Conservation (phyloP, 92 coral and sea anemone species). For the Parazoanthus atlanticus region DNA sequence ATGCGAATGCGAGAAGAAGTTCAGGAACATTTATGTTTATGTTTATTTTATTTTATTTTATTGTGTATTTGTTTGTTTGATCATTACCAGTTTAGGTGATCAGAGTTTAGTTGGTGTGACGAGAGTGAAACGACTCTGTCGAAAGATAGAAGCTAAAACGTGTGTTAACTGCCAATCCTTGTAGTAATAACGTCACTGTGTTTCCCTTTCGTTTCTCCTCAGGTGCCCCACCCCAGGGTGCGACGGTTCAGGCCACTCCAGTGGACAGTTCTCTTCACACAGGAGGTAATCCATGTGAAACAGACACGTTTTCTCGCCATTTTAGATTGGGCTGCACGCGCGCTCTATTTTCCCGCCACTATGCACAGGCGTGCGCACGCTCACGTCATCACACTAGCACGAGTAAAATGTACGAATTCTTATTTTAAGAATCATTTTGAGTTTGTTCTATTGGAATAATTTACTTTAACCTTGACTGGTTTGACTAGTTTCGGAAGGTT, state of each 20-base stretch:
- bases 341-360: neutral
- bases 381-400: no score
- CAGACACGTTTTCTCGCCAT: neutral
- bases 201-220: neutral
- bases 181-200: neutral
- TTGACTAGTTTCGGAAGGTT: no score
- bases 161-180: neutral
- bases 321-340: neutral
- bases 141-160: no score
- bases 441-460: no score
- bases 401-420: no score
- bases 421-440: no score
- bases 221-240: slow-evolving; percentile 99
- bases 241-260: slow-evolving; percentile 97
- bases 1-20: neutral
- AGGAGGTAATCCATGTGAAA: slow-evolving; percentile 72
- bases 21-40: neutral
- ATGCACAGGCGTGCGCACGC: neutral
- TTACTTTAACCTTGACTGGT: no score
- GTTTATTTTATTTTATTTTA: no score
- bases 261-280: slow-evolving; percentile 97
- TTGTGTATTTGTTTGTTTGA: neutral
- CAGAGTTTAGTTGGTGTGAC: neutral
- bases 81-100: no score
- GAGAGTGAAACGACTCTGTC: neutral